Conservation (phyloP, 2,113 vertebrate genomes). For the Guaruba guarouba region DNA sequence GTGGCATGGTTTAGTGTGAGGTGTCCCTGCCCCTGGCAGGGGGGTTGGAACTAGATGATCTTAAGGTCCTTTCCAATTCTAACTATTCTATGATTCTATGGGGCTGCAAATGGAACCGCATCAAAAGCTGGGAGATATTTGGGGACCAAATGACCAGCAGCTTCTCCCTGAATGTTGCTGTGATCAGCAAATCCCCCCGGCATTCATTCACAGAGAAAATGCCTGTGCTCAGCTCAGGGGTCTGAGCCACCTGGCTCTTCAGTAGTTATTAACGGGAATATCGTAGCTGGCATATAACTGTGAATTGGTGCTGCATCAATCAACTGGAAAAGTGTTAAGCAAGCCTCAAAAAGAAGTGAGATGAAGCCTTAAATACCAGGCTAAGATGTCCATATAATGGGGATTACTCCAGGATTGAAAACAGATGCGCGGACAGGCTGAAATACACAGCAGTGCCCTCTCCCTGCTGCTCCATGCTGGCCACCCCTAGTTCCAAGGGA, state of each 20-base stretch:
- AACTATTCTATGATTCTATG: not conserved
- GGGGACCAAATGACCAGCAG: not conserved
- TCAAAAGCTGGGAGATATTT: not conserved
- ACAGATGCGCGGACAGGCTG: not conserved
- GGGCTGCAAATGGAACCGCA: not conserved
- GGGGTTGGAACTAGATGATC: too few relatives aligned
- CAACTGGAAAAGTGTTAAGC: not conserved
- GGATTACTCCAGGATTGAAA: not conserved
- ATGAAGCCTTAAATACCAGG: not conserved
- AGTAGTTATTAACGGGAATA: not conserved
- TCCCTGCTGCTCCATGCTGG: not conserved
- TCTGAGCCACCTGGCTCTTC: not conserved
- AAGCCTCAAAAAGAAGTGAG: conserved; percentile 14
- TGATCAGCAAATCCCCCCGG: not conserved
- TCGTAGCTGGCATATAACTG: not conserved
- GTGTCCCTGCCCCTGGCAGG: too few relatives aligned
- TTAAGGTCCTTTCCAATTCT: too few relatives aligned
- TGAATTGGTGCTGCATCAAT: not conserved
- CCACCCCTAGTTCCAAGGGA: not conserved
- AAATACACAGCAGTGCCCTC: not conserved
- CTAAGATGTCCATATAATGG: not conserved
- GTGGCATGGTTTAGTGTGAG: too few relatives aligned
- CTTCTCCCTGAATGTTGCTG: not conserved
- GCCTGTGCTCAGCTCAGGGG: not conserved
- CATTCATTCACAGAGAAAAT: not conserved